Percentiles rank a stretch among this genome's conserved stretches.
phyloP scores from a whole-genome alignment of 2,113 vertebrate genomes.

The Arenaria interpres region DNA sequence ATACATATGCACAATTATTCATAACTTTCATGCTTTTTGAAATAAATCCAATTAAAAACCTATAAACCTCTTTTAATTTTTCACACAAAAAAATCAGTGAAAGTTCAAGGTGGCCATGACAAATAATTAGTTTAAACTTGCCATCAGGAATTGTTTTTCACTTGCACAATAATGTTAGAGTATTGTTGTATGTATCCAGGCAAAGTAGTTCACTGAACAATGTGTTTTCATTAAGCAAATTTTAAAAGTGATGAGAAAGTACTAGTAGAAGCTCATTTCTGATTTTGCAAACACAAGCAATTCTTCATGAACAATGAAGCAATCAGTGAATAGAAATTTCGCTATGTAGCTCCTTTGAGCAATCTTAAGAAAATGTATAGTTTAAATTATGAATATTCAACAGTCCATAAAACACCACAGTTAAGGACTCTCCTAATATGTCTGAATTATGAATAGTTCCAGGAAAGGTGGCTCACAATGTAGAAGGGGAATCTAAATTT shows the following conservation, averaged over 20 bases:
- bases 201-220: neutral
- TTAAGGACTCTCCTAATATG: conserved; percentile 4
- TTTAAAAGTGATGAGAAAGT: neutral
- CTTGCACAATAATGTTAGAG: neutral
- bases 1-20: neutral
- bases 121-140: neutral
- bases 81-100: neutral
- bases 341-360: neutral
- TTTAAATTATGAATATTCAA: conserved; percentile 53
- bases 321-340: conserved; percentile 24
- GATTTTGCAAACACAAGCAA: conserved; percentile 22
- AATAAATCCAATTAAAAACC: neutral
- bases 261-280: neutral
- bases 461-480: neutral
- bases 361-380: conserved; percentile 6
- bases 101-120: neutral
- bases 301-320: conserved; percentile 7
- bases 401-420: conserved; percentile 1
- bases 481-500: conserved; percentile 11
- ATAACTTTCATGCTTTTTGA: neutral
- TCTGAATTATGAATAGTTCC: conserved; percentile 26
- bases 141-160: neutral
- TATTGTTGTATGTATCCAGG: neutral
- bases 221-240: neutral
- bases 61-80: neutral